phyloP scores from a whole-genome alignment of 2,888 invertebrate species.

The Sturmia bella region DNA sequence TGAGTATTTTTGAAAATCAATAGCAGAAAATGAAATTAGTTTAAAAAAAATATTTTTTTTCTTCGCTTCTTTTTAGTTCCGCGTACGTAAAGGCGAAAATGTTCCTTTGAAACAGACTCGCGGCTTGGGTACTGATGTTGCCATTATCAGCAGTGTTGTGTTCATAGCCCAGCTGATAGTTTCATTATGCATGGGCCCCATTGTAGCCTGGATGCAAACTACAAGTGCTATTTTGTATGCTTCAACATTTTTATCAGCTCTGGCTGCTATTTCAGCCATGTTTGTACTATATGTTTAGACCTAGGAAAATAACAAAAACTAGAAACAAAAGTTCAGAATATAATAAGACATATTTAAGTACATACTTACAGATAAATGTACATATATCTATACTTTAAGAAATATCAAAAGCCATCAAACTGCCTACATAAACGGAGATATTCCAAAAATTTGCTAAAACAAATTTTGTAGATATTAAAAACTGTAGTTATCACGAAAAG shows the following conservation, averaged over 20 bases:
- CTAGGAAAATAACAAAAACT: slow-evolving; percentile 16
- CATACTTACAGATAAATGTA: too few relatives aligned
- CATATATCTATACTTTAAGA: too few relatives aligned
- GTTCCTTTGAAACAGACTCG: slow-evolving; percentile 80
- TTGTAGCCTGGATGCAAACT: slow-evolving; percentile 78
- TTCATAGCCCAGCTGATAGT: slow-evolving; percentile 81
- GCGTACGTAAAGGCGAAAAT: slow-evolving; percentile 78
- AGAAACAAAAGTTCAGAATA: too few relatives aligned
- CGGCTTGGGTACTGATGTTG: slow-evolving; percentile 82
- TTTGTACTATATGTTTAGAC: slow-evolving; percentile 80
- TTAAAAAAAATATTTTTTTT: neutral
- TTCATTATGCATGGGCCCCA: slow-evolving; percentile 79
- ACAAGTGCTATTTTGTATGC: slow-evolving; percentile 81
- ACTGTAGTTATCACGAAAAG: too few relatives aligned
- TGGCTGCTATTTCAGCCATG: slow-evolving; percentile 81
- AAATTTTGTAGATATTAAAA: too few relatives aligned
- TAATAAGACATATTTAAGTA: too few relatives aligned
- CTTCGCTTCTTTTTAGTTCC: slow-evolving; percentile 75
- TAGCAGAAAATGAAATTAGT: neutral
- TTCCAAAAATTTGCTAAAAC: too few relatives aligned
- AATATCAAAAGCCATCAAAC: too few relatives aligned
- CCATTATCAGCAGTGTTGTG: slow-evolving; percentile 82
- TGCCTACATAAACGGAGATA: too few relatives aligned
- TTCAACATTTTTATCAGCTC: slow-evolving; percentile 79
- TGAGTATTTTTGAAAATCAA: slow-evolving; percentile 73